Percentiles rank a stretch among this genome's conserved stretches.
Evolutionary conservation across 2,888 invertebrate genomes (phyloP).

Genomic region (Lamproptera curius): DNA sequence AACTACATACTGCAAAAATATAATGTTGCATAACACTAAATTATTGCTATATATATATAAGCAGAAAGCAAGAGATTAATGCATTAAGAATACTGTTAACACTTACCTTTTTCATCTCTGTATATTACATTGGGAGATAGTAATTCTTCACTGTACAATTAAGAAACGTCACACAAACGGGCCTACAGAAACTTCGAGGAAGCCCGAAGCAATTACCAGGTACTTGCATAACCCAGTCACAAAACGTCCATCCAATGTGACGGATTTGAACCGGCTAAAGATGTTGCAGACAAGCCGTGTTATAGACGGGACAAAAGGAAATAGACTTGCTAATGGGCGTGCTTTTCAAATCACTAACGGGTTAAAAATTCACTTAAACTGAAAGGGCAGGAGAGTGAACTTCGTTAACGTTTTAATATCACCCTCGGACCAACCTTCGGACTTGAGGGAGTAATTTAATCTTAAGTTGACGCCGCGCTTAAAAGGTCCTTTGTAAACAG

Average conservation of each 20-base stretch:
- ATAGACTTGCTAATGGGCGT: constrained; percentile 58
- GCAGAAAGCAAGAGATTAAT: too few species aligned
- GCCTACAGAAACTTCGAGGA: constrained; percentile 10
- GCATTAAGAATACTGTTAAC: too few species aligned
- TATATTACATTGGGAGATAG: neutral
- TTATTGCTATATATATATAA: too few species aligned
- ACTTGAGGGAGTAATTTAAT: constrained; percentile 26
- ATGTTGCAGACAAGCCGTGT: constrained; percentile 24
- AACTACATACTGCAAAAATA: too few species aligned
- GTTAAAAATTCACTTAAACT: constrained; percentile 48
- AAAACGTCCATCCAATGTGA: constrained; percentile 20
- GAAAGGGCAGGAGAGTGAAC: constrained; percentile 26
- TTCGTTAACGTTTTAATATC: constrained; percentile 20
- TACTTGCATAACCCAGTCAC: constrained; percentile 17
- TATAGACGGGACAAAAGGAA: constrained; percentile 49
- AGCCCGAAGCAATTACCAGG: constrained; percentile 18
- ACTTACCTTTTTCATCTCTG: too few species aligned
- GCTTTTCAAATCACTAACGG: constrained; percentile 59
- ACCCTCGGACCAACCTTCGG: constrained; percentile 20
- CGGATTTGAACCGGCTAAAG: constrained; percentile 20
- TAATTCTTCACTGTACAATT: constrained; percentile 10
- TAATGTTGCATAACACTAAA: too few species aligned
- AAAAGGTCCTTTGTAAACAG: constrained; percentile 11
- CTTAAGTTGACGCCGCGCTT: constrained; percentile 5
- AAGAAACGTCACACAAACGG: constrained; percentile 2